Conservation (phyloP, 2,888 invertebrate species). For the Athalia rosae region DNA sequence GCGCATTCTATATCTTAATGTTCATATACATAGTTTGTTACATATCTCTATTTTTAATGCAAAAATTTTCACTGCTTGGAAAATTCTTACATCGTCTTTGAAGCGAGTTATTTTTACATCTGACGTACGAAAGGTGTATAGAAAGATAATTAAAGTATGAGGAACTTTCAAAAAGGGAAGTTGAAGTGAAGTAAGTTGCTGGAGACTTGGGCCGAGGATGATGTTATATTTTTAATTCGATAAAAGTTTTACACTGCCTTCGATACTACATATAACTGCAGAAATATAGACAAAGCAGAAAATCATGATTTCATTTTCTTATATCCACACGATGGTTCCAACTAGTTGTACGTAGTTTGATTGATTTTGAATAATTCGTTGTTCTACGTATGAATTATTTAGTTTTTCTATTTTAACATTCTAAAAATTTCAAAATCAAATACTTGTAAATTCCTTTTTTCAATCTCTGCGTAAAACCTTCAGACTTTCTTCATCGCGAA, state of each 20-base stretch:
- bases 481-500: not conserved
- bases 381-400: too few relatives aligned
- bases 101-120: not conserved
- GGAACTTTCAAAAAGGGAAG: conserved; percentile 1
- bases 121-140: not conserved
- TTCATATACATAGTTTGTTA: not conserved
- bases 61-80: not conserved
- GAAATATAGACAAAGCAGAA: not conserved
- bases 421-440: too few relatives aligned
- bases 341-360: too few relatives aligned
- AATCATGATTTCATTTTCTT: not conserved
- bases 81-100: not conserved
- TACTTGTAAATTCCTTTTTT: too few relatives aligned
- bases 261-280: conserved; percentile 2
- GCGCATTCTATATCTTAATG: too few relatives aligned
- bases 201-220: not conserved
- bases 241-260: conserved; percentile 12
- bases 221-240: conserved; percentile 7
- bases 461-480: not conserved
- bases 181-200: conserved; percentile 5
- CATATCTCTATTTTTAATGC: not conserved
- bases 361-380: too few relatives aligned
- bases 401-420: too few relatives aligned
- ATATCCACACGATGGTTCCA: too few relatives aligned
- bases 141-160: conserved; percentile 13